Conservation (phyloP, 2,888 invertebrate genomes). For the Encarsia formosa region DNA sequence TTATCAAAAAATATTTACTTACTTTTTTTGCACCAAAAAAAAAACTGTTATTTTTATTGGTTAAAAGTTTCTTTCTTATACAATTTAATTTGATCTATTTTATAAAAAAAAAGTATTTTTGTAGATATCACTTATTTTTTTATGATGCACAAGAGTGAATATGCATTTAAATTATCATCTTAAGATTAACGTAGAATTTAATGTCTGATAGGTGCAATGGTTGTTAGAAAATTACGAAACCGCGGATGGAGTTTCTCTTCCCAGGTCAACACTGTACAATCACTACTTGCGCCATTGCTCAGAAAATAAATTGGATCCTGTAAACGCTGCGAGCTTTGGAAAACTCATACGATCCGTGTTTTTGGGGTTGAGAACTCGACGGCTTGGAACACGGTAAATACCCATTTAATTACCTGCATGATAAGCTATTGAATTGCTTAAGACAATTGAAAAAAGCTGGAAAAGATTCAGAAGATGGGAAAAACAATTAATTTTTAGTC, state of each 20-base stretch:
- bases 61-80: no score
- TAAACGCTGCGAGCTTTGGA: slow-evolving; percentile 99
- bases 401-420: neutral
- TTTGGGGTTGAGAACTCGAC: slow-evolving; percentile 87
- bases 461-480: no score
- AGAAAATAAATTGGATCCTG: slow-evolving; percentile 91
- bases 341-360: slow-evolving; percentile 98
- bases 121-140: neutral
- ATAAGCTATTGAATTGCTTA: neutral
- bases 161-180: neutral
- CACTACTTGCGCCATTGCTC: slow-evolving; percentile 96
- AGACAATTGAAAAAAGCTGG: no score
- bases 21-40: no score
- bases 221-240: slow-evolving; percentile 97
- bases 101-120: no score
- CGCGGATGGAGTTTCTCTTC: slow-evolving; percentile 89
- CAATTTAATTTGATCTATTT: no score
- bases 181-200: neutral
- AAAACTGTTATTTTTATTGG: no score
- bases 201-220: slow-evolving; percentile 74
- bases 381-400: slow-evolving; percentile 83
- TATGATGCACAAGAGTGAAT: slow-evolving; percentile 9
- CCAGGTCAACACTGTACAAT: slow-evolving; percentile 92
- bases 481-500: no score
- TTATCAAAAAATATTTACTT: no score